Evolutionary conservation across 2,113 vertebrate species (phyloP).

Genomic region (Anhinga anhinga): DNA sequence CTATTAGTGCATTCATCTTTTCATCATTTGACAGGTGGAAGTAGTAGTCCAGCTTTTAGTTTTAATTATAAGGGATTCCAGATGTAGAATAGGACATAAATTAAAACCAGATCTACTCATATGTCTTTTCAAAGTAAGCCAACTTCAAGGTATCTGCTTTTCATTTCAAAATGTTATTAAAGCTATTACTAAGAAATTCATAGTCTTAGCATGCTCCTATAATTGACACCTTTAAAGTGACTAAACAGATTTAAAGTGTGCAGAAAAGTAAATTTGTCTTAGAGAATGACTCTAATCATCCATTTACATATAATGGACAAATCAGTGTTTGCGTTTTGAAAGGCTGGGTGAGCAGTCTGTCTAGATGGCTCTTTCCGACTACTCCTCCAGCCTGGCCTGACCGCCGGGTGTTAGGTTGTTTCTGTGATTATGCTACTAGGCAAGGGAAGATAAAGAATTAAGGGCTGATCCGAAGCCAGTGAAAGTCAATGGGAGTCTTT

Average conservation of each 20-base stretch:
- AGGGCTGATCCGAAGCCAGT: neutral
- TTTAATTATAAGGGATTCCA: slow-evolving; percentile 99
- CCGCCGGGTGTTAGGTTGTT: neutral
- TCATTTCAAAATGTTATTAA: slow-evolving; percentile 99
- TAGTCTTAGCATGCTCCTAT: slow-evolving; percentile 91
- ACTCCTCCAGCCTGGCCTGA: neutral
- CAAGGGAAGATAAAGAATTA: neutral
- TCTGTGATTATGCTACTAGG: neutral
- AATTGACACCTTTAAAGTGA: slow-evolving; percentile 99
- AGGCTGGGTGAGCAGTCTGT: slow-evolving; percentile 9
- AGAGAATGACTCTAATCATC: slow-evolving; percentile 92
- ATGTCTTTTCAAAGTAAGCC: slow-evolving; percentile 96
- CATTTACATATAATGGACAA: slow-evolving; percentile 84
- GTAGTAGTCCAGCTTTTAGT: slow-evolving; percentile 96
- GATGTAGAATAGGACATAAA: slow-evolving; percentile 95
- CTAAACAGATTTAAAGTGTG: slow-evolving; percentile 97
- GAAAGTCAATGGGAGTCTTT: slow-evolving; percentile 21
- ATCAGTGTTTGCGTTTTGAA: slow-evolving; percentile 61
- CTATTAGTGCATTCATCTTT: slow-evolving; percentile 99
- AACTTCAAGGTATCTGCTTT: slow-evolving; percentile 97
- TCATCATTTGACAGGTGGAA: slow-evolving; percentile 99
- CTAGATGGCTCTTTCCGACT: neutral
- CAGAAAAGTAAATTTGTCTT: slow-evolving; percentile 99
- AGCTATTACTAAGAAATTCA: slow-evolving; percentile 95
- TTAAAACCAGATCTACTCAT: slow-evolving; percentile 97